Percentiles rank a stretch among this genome's conserved stretches.
Conservation (phyloP, 1,140 invertebrate species). For the Helicoverpa armigera region DNA sequence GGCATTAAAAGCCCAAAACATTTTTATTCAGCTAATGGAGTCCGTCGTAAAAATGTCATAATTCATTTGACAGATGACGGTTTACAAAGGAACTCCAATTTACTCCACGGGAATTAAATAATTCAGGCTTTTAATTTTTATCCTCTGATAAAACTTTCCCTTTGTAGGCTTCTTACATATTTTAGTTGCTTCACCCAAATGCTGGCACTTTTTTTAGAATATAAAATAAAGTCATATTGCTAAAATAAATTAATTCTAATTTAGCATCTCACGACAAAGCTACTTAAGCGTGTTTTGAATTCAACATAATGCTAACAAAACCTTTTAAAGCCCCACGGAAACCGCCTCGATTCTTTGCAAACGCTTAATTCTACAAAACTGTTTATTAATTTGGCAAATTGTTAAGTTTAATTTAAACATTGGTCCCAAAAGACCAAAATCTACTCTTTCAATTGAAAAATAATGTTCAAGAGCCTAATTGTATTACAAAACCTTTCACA, state of each 20-base stretch:
- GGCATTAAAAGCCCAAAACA: conserved; percentile 55
- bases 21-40: conserved; percentile 63
- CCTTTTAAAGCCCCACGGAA: conserved; percentile 48
- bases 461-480: neutral
- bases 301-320: conserved; percentile 41
- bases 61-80: conserved; percentile 64
- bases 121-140: conserved; percentile 58
- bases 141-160: conserved; percentile 48
- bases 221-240: conserved; percentile 25
- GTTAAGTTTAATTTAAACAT: conserved; percentile 61
- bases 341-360: conserved; percentile 47
- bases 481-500: conserved; percentile 18
- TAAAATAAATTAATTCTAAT: conserved; percentile 30
- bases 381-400: conserved; percentile 72
- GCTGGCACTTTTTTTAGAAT: conserved; percentile 5
- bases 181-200: conserved; percentile 13
- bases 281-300: conserved; percentile 29
- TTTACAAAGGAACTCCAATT: conserved; percentile 59
- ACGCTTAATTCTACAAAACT: conserved; percentile 58
- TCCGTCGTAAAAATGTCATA: conserved; percentile 59
- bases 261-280: neutral
- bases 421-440: conserved; percentile 51
- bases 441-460: conserved; percentile 33
- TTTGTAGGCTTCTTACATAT: conserved; percentile 19
- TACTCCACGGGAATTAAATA: conserved; percentile 57